Evolutionary conservation across 92 coral and sea anemone species (phyloP).

Genomic region (Actinostola sp.): DNA sequence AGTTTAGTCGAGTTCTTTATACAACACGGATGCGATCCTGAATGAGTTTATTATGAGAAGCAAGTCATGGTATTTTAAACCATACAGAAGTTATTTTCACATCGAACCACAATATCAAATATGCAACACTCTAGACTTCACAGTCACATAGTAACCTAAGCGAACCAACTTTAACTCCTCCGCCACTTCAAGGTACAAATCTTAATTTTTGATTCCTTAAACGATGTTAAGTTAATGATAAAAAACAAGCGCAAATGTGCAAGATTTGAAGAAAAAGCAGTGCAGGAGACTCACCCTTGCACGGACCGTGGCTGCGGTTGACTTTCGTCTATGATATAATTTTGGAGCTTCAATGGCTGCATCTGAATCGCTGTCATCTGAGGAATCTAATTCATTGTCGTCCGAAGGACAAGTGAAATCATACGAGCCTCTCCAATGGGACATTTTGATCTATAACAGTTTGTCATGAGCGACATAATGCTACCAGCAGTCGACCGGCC

Average conservation of each 20-base stretch:
- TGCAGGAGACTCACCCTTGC: slow-evolving; percentile 77
- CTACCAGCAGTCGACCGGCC: slow-evolving; percentile 66
- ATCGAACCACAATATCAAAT: background rate
- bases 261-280: background rate
- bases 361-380: slow-evolving; percentile 88
- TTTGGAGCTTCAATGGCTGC: slow-evolving; percentile 75
- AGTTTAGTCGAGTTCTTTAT: too few species aligned
- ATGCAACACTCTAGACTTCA: background rate
- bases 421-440: slow-evolving; percentile 75
- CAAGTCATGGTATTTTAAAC: too few species aligned
- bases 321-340: slow-evolving; percentile 83
- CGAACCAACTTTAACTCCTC: background rate
- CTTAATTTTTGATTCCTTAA: slow-evolving; percentile 6
- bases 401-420: slow-evolving; percentile 76
- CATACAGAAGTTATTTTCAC: background rate
- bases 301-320: slow-evolving; percentile 80
- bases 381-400: slow-evolving; percentile 83
- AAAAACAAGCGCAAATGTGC: slow-evolving; percentile 10
- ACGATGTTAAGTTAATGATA: slow-evolving; percentile 13
- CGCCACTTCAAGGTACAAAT: slow-evolving; percentile 1
- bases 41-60: background rate
- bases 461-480: slow-evolving; percentile 9
- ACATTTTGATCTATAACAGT: slow-evolving; percentile 25
- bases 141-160: too few species aligned
- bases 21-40: background rate